A percentile compares a stretch with the other conserved stretches of the same genome.
Conservation (phyloP, 2,888 invertebrate species). For the Drosophila flavopinicola region DNA sequence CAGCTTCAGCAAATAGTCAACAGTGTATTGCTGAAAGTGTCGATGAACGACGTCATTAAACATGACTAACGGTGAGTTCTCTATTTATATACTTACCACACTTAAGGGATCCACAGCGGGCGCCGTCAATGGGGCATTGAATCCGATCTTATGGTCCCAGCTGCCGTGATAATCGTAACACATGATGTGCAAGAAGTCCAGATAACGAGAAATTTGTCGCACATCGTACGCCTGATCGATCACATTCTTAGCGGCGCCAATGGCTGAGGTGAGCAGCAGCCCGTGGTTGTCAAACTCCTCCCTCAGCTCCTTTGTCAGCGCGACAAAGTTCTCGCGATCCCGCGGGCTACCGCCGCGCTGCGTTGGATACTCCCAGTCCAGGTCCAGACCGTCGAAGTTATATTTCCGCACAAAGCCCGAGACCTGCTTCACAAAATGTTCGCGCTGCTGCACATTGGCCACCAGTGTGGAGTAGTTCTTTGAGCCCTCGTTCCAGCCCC, state of each 20-base stretch:
- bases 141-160: slow-evolving; percentile 91
- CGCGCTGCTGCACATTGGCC: slow-evolving; percentile 87
- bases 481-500: slow-evolving; percentile 97
- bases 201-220: slow-evolving; percentile 87
- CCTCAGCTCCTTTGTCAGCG: slow-evolving; percentile 91
- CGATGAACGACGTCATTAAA: background rate
- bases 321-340: slow-evolving; percentile 91
- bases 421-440: slow-evolving; percentile 89
- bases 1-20: slow-evolving; percentile 89
- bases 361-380: slow-evolving; percentile 94
- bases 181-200: slow-evolving; percentile 93
- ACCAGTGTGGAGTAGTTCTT: slow-evolving; percentile 86
- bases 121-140: slow-evolving; percentile 90
- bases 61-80: background rate
- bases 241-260: slow-evolving; percentile 91
- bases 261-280: slow-evolving; percentile 91
- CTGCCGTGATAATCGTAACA: slow-evolving; percentile 95
- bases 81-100: slow-evolving; percentile 87
- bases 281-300: slow-evolving; percentile 88
- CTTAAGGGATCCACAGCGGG: slow-evolving; percentile 86
- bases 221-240: slow-evolving; percentile 92
- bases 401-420: slow-evolving; percentile 87
- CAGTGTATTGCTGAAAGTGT: slow-evolving; percentile 88
- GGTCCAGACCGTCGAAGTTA: slow-evolving; percentile 84
- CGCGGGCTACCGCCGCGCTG: slow-evolving; percentile 90